Evolutionary conservation across 2,888 invertebrate species (phyloP).

Genomic region (Mongoloraphidia duomilia): DNA sequence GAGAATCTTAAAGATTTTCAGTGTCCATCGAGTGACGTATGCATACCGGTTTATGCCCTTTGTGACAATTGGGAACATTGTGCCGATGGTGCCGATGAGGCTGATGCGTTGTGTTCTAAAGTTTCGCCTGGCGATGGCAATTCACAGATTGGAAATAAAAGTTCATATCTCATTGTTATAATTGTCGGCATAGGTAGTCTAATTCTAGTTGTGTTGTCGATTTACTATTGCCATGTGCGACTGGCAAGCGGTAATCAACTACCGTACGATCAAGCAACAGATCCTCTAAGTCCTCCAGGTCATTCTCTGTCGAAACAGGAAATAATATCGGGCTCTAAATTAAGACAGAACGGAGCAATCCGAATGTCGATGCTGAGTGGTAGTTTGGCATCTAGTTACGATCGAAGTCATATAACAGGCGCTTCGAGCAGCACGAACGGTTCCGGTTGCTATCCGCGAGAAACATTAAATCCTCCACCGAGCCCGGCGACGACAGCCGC

Average conservation of each 20-base stretch:
- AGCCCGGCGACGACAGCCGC: slow-evolving; percentile 69
- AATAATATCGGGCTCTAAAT: slow-evolving; percentile 18
- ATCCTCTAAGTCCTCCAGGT: slow-evolving; percentile 41
- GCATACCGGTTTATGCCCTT: slow-evolving; percentile 48
- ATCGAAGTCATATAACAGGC: slow-evolving; percentile 47
- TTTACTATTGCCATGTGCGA: slow-evolving; percentile 38
- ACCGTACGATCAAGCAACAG: slow-evolving; percentile 46
- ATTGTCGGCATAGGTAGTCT: slow-evolving; percentile 40
- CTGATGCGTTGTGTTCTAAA: slow-evolving; percentile 42
- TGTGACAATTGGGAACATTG: slow-evolving; percentile 71
- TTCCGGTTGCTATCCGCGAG: slow-evolving; percentile 58
- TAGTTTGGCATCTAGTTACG: slow-evolving; percentile 48
- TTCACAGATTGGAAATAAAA: slow-evolving; percentile 23
- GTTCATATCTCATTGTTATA: slow-evolving; percentile 39
- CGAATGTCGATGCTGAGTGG: slow-evolving; percentile 51
- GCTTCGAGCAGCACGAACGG: slow-evolving; percentile 55
- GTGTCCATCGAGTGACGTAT: slow-evolving; percentile 59
- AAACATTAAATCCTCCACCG: slow-evolving; percentile 81
- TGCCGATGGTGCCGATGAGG: slow-evolving; percentile 68
- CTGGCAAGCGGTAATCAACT: slow-evolving; percentile 27
- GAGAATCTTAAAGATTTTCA: slow-evolving; percentile 44
- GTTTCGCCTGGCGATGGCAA: slow-evolving; percentile 16
- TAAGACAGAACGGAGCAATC: slow-evolving; percentile 26
- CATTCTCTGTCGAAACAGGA: slow-evolving; percentile 11
- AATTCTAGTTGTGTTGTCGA: slow-evolving; percentile 34